Evolutionary conservation across 1,140 invertebrate species (phyloP).

Genomic region (Protaetia brevitarsis): DNA sequence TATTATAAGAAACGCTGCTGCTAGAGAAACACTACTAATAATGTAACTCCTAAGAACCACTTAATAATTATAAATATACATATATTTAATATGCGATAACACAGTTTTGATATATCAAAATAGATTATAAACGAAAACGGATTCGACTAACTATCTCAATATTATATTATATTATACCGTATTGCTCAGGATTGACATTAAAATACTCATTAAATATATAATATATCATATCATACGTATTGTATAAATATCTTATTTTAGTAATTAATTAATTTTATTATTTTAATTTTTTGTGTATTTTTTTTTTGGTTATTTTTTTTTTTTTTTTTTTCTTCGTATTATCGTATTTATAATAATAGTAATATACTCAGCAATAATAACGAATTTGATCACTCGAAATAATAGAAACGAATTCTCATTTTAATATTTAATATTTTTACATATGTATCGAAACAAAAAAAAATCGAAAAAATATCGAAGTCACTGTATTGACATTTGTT

Average conservation of each 20-base stretch:
- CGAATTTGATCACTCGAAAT: conserved; percentile 8
- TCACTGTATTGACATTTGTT: conserved; percentile 48
- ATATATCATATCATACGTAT: too few relatives aligned
- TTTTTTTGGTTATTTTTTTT: not conserved
- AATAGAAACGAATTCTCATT: not conserved
- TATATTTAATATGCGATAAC: too few relatives aligned
- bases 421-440: too few relatives aligned
- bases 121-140: conserved; percentile 39
- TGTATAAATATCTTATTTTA: too few relatives aligned
- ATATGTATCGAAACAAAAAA: conserved; percentile 26
- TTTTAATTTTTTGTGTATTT: too few relatives aligned
- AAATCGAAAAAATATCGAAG: conserved; percentile 36
- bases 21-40: too few relatives aligned
- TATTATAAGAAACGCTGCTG: too few relatives aligned
- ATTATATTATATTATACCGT: too few relatives aligned
- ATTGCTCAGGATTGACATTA: conserved; percentile 51
- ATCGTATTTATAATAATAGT: not conserved
- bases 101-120: conserved; percentile 48
- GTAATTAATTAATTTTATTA: too few relatives aligned
- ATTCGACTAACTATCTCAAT: conserved; percentile 45
- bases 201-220: conserved; percentile 33
- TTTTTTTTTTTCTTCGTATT: not conserved
- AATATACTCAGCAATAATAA: too few relatives aligned
- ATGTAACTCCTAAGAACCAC: conserved; percentile 31
- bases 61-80: too few relatives aligned